These are phyloP conservation scores for Oplegnathus fasciatus DNA, from an alignment of 2,113 vertebrate genomes.

Conservation along the genomic window DNA sequence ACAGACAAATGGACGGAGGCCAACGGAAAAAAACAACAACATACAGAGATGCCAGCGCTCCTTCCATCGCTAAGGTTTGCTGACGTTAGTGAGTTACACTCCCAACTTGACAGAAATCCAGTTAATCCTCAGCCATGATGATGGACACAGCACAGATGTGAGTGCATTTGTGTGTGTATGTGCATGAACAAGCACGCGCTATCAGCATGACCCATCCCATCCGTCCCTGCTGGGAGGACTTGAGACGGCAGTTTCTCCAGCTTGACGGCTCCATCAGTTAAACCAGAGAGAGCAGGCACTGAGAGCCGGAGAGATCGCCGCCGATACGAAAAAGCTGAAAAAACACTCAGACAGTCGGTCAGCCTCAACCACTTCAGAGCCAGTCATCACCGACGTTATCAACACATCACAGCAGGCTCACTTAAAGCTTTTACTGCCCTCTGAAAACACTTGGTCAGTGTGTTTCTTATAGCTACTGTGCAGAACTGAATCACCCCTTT, in stretches of 20 bases:
- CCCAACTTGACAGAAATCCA: conserved; percentile 35
- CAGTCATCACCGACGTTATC: conserved; percentile 58
- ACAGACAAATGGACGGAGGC: not conserved
- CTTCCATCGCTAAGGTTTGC: conserved; percentile 18
- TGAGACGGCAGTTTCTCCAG: conserved; percentile 45
- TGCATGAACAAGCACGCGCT: not conserved
- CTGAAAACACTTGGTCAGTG: conserved; percentile 18
- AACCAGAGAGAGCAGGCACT: conserved; percentile 50
- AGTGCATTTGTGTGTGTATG: not conserved
- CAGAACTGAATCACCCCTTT: not conserved
- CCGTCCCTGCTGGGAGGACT: conserved; percentile 13
- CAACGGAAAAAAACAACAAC: not conserved
- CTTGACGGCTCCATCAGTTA: conserved; percentile 64
- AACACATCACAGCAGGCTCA: conserved; percentile 26
- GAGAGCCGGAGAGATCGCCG: conserved; percentile 64
- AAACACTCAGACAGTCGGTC: conserved; percentile 30
- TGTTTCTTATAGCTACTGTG: not conserved
- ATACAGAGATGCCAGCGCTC: not conserved
- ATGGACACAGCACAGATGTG: conserved; percentile 6
- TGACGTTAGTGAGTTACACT: conserved; percentile 26
- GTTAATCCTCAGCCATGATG: conserved; percentile 40
- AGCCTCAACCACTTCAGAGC: conserved; percentile 48
- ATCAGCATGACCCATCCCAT: conserved; percentile 25
- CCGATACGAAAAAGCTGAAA: conserved; percentile 62
- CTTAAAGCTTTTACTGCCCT: conserved; percentile 25